Conservation (phyloP, 1,140 invertebrate genomes). For the Agrypnia vestita region DNA sequence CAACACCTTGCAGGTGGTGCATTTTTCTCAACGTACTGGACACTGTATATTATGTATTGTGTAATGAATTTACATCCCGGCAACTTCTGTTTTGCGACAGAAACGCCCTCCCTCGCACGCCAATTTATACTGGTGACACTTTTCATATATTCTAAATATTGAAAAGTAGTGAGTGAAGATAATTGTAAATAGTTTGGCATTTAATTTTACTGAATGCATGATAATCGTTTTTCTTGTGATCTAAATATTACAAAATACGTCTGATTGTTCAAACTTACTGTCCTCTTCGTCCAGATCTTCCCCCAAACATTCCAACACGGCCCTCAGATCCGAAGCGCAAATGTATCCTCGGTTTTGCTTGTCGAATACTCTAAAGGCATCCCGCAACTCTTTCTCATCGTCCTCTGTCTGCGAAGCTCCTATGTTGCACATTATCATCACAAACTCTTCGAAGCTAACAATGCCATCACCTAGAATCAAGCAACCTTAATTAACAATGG, state of each 20-base stretch:
- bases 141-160: too few species aligned
- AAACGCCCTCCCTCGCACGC: too few species aligned
- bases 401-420: slow-evolving; percentile 79
- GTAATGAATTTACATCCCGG: too few species aligned
- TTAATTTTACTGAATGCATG: too few species aligned
- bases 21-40: too few species aligned
- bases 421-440: slow-evolving; percentile 91
- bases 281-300: slow-evolving; percentile 90
- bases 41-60: too few species aligned
- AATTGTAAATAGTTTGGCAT: too few species aligned
- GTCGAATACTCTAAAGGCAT: slow-evolving; percentile 91
- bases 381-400: slow-evolving; percentile 88
- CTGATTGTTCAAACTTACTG: slow-evolving; percentile 76
- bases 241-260: background rate
- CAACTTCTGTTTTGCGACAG: too few species aligned
- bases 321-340: slow-evolving; percentile 86
- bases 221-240: too few species aligned
- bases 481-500: background rate
- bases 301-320: slow-evolving; percentile 88
- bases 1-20: too few species aligned
- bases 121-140: too few species aligned
- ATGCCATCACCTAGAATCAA: slow-evolving; percentile 86
- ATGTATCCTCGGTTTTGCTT: slow-evolving; percentile 91
- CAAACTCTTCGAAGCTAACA: slow-evolving; percentile 94
- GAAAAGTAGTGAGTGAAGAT: too few species aligned